Conservation (phyloP, 1,140 invertebrate genomes). For the Hyphantria cunea region DNA sequence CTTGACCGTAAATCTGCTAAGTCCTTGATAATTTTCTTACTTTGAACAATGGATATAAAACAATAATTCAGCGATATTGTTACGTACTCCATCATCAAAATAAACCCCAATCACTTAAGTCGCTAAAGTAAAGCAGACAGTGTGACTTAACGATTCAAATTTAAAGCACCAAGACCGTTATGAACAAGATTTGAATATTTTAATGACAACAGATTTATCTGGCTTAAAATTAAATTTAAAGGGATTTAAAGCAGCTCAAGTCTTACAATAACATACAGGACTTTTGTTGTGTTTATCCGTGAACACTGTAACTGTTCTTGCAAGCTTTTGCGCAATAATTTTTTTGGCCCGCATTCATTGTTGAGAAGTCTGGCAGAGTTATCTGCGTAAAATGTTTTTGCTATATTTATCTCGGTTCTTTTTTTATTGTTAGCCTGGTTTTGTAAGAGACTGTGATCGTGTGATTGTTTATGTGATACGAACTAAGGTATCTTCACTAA, state of each 20-base stretch:
- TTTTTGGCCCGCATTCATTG: neutral
- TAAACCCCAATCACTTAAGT: constrained; percentile 54
- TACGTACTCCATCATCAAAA: constrained; percentile 27
- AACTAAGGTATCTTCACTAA: no score
- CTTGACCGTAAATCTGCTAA: no score
- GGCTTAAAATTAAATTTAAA: constrained; percentile 58
- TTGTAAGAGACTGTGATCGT: no score
- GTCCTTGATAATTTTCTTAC: no score
- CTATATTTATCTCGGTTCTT: neutral
- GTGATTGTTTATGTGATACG: no score
- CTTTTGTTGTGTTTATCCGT: constrained; percentile 19
- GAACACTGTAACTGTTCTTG: constrained; percentile 1
- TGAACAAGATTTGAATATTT: constrained; percentile 64
- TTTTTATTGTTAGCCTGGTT: neutral
- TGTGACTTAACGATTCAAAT: constrained; percentile 47
- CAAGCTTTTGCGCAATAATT: constrained; percentile 1
- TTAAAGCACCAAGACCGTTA: constrained; percentile 42
- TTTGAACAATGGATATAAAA: neutral
- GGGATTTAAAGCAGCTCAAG: constrained; percentile 29
- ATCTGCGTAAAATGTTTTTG: neutral
- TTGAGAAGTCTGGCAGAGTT: neutral
- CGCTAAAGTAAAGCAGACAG: constrained; percentile 50
- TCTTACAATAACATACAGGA: constrained; percentile 30
- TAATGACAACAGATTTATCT: constrained; percentile 60
- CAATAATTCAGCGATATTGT: neutral